phyloP scores from a whole-genome alignment of 2,888 invertebrate species.

The Lagria hirta region DNA sequence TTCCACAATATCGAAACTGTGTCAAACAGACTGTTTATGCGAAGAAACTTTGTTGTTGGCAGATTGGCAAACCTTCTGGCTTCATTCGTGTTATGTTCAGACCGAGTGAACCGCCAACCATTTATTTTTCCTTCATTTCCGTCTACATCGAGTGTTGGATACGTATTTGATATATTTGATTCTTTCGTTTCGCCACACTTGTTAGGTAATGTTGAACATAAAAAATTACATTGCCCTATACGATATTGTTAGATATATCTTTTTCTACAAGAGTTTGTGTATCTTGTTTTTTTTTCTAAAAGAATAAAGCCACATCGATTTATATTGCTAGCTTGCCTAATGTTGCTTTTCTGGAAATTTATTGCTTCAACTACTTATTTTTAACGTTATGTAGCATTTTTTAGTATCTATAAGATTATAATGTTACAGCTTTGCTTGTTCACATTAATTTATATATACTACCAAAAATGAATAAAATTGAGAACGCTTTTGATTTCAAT shows the following conservation, averaged over 20 bases:
- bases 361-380: too few relatives aligned
- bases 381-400: too few relatives aligned
- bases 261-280: background rate
- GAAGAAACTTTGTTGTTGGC: constrained; percentile 13
- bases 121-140: constrained; percentile 23
- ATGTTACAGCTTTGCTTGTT: too few relatives aligned
- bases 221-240: constrained; percentile 10
- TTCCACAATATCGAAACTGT: too few relatives aligned
- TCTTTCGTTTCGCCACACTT: constrained; percentile 21
- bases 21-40: too few relatives aligned
- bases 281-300: background rate
- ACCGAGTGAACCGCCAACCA: constrained; percentile 16
- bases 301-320: too few relatives aligned
- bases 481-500: too few relatives aligned
- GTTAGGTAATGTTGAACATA: constrained; percentile 16
- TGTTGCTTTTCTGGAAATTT: too few relatives aligned
- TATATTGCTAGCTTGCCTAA: too few relatives aligned
- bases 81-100: constrained; percentile 15
- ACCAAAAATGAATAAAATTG: too few relatives aligned
- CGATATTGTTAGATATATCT: background rate
- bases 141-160: constrained; percentile 19
- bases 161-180: constrained; percentile 20
- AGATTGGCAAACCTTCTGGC: constrained; percentile 17
- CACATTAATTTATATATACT: too few relatives aligned
- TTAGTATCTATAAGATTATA: too few relatives aligned